Percentiles rank a stretch among this genome's conserved stretches.
Conservation (phyloP, 2,888 invertebrate genomes). For the Torymus texanus region DNA sequence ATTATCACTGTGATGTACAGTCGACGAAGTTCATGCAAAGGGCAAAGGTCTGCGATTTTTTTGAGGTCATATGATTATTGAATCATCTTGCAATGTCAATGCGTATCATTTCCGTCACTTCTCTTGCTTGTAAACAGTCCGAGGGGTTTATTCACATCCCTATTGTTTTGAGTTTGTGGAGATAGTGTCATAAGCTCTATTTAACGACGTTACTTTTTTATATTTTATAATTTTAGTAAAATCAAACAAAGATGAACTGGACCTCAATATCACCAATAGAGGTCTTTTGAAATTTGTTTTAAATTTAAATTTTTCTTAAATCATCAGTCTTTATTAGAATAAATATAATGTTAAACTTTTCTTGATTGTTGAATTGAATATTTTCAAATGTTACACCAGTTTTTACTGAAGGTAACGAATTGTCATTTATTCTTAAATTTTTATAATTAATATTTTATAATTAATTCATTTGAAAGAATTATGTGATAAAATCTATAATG, state of each 20-base stretch:
- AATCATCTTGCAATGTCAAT: background rate
- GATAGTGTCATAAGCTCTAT: slow-evolving; percentile 35
- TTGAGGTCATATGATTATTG: slow-evolving; percentile 24
- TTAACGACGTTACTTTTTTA: slow-evolving; percentile 25
- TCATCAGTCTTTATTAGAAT: too few relatives aligned
- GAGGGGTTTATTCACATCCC: background rate
- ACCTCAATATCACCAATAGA: slow-evolving; percentile 46
- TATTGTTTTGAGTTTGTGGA: slow-evolving; percentile 13
- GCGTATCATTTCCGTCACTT: slow-evolving; percentile 4
- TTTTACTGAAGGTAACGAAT: too few relatives aligned
- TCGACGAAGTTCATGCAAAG: slow-evolving; percentile 2
- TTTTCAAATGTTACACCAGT: too few relatives aligned
- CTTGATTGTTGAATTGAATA: too few relatives aligned
- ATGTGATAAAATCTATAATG: background rate
- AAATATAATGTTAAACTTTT: too few relatives aligned
- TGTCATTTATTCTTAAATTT: too few relatives aligned
- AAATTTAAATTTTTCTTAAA: background rate
- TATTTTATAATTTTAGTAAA: background rate
- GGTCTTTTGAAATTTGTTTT: slow-evolving; percentile 22
- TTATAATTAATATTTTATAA: too few relatives aligned
- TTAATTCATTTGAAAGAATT: background rate
- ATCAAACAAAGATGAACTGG: slow-evolving; percentile 39
- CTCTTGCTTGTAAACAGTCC: background rate
- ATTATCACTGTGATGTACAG: background rate
- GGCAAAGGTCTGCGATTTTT: slow-evolving; percentile 12